Conservation (phyloP, 2,888 invertebrate genomes). For the Eurytoma adleriae region DNA sequence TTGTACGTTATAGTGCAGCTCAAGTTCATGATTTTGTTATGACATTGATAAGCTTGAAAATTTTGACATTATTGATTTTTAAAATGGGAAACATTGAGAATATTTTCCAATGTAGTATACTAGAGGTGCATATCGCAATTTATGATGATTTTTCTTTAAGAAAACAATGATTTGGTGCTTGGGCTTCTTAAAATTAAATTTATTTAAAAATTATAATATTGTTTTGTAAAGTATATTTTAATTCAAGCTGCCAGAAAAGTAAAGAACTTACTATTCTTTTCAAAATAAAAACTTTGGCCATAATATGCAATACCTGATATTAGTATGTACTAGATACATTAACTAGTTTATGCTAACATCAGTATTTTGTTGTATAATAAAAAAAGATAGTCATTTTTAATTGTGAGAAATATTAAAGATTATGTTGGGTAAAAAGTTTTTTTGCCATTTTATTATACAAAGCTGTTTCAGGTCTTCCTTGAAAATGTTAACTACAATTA, state of each 20-base stretch:
- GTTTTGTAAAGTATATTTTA: constrained; percentile 42
- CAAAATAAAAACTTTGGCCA: constrained; percentile 41
- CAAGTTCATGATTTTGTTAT: too few species aligned
- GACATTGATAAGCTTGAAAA: too few species aligned
- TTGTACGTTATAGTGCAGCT: too few species aligned
- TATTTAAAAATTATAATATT: constrained; percentile 23
- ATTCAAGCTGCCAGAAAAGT: constrained; percentile 59
- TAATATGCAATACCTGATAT: constrained; percentile 31
- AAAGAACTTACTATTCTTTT: constrained; percentile 32
- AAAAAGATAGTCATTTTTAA: constrained; percentile 13
- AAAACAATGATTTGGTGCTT: constrained; percentile 39
- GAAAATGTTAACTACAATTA: too few species aligned
- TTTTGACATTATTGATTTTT: too few species aligned
- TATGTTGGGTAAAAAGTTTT: not conserved
- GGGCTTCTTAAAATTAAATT: constrained; percentile 47
- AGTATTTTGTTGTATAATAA: constrained; percentile 38
- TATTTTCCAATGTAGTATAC: too few species aligned
- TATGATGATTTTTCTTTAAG: too few species aligned
- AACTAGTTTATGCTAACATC: too few species aligned
- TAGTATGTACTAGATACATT: constrained; percentile 14
- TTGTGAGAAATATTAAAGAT: constrained; percentile 2
- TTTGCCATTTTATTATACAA: not conserved
- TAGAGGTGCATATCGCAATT: too few species aligned
- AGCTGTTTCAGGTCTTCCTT: too few species aligned
- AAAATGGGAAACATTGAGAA: too few species aligned